Percentiles rank a stretch among this genome's conserved stretches.
Conservation (phyloP, 2,797 vertebrate genomes). For the Capromys pilorides region DNA sequence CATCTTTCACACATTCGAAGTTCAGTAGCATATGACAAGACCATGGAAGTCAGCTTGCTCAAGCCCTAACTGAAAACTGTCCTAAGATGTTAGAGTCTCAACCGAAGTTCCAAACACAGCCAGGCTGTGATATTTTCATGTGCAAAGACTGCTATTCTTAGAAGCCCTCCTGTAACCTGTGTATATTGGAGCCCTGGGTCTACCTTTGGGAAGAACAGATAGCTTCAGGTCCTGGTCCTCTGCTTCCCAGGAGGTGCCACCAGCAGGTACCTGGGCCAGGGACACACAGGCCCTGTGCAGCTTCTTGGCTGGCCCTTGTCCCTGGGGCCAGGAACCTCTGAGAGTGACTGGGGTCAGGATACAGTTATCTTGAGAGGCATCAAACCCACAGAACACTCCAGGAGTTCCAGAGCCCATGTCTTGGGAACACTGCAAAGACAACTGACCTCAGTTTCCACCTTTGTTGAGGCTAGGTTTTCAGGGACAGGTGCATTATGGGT, state of each 20-base stretch:
- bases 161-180: not conserved
- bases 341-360: not conserved
- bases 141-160: no score
- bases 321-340: not conserved
- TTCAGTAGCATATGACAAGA: not conserved
- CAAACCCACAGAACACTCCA: not conserved
- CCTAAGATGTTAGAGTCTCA: not conserved
- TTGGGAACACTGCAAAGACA: not conserved
- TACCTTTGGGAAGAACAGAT: not conserved
- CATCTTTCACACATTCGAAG: not conserved
- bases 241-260: not conserved
- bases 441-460: not conserved
- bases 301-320: not conserved
- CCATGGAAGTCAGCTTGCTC: not conserved
- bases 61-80: not conserved
- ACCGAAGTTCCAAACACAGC: not conserved
- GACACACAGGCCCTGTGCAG: not conserved
- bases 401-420: not conserved
- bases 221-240: not conserved
- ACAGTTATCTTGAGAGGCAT: not conserved
- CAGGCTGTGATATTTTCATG: no score
- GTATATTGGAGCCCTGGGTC: not conserved
- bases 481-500: not conserved
- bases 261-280: not conserved
- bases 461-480: not conserved